These are phyloP conservation scores for Hymenochirus boettgeri DNA, from an alignment of 2,113 vertebrate species.

Conservation along the genomic window DNA sequence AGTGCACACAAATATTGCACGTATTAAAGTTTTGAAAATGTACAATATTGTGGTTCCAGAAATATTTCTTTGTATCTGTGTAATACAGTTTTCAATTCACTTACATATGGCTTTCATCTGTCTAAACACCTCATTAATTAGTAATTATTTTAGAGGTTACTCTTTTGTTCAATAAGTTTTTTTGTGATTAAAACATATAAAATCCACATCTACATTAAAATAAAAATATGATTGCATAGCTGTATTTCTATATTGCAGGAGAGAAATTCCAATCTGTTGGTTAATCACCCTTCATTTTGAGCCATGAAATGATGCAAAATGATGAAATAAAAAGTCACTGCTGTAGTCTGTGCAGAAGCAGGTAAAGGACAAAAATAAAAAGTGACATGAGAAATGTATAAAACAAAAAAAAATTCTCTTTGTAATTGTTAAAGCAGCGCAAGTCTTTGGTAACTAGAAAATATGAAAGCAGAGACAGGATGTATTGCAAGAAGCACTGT, in stretches of 20 bases:
- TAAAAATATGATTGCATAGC: constrained; percentile 23
- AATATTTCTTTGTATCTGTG: background rate
- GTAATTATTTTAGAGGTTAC: background rate
- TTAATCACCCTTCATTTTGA: background rate
- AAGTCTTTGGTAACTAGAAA: constrained; percentile 68
- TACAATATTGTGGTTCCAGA: background rate
- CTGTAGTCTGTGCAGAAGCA: constrained; percentile 21
- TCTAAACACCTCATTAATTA: background rate
- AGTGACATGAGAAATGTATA: constrained; percentile 35
- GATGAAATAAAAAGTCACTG: background rate
- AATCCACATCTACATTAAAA: constrained; percentile 4
- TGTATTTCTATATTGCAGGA: constrained; percentile 19
- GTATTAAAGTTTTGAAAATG: constrained; percentile 8
- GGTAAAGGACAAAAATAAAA: constrained; percentile 12
- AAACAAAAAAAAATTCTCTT: constrained; percentile 21
- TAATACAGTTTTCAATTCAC: background rate
- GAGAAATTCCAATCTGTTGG: background rate
- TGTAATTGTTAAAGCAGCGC: constrained; percentile 64
- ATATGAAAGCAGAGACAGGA: constrained; percentile 49
- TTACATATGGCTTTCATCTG: constrained; percentile 25
- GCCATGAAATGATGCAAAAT: constrained; percentile 14
- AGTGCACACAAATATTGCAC: constrained; percentile 18
- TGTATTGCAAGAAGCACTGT: background rate
- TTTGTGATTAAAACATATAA: constrained; percentile 20
- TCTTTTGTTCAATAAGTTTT: background rate